phyloP scores from a whole-genome alignment of 2,797 vertebrate genomes.

The Neoniphon sammara region DNA sequence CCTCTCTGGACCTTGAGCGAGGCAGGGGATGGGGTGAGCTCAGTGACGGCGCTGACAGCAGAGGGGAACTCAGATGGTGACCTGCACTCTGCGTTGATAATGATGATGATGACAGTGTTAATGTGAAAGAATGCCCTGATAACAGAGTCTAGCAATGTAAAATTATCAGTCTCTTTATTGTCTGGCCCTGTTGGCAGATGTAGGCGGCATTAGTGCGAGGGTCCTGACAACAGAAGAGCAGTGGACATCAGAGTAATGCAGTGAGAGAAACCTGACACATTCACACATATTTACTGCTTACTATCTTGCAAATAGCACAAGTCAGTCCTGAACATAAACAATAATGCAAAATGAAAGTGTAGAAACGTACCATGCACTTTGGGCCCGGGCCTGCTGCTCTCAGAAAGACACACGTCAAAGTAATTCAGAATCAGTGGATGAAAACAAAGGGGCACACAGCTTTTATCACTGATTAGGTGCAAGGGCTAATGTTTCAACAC shows the following conservation, averaged over 20 bases:
- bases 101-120: constrained; percentile 53
- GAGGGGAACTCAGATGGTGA: constrained; percentile 52
- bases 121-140: constrained; percentile 53
- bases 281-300: neutral
- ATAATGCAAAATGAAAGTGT: no score
- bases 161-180: constrained; percentile 64
- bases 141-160: constrained; percentile 45
- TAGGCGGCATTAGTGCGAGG: constrained; percentile 44
- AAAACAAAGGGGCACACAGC: no score
- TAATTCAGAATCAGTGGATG: no score
- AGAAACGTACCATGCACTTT: no score
- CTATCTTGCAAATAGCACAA: no score
- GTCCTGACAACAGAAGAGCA: constrained; percentile 55
- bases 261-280: constrained; percentile 61
- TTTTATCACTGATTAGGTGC: no score
- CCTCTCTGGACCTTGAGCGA: constrained; percentile 60
- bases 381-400: no score
- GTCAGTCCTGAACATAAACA: no score
- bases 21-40: constrained; percentile 70
- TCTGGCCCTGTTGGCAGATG: constrained; percentile 55
- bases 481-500: no score
- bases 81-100: constrained; percentile 58
- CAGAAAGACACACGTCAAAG: no score
- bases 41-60: constrained; percentile 70
- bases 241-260: constrained; percentile 44